Evolutionary conservation across 2,797 vertebrate genomes (phyloP), one percentile per base, ranked within the genome.

Genomic region (Hylomyscus alleni): DNA sequence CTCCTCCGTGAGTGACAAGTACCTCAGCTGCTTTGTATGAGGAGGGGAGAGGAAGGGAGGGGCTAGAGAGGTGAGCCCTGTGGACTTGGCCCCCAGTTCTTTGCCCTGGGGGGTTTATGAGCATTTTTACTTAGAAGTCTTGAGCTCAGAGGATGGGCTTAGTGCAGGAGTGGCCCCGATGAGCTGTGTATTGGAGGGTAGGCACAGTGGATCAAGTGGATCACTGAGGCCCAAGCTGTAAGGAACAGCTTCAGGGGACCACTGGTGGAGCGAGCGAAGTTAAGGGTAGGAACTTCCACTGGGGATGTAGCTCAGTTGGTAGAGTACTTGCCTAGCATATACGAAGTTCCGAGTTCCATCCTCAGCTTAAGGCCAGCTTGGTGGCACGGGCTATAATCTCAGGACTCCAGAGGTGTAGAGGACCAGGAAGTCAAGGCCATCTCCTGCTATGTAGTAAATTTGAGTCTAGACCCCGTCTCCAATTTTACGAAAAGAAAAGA

Each of bases 1-100:
- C 99, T 99, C 97, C 99, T 99, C 97, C 99, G 99, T 99, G 99
- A 99, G 99, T 99, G 90, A 78, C 54, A 0, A 60, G 80, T 31
- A 7, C 14, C 78, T 37, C 52, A 3, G 1, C 73, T 34, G 14
- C 52, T 47, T 14, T 20, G 44, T 3, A 19, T 20, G 52, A 6
- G 9, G n/a, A 20, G 19, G n/a, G 40, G 56, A 10, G 0, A 34
- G 54, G 13, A 10, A 10, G 52, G 60, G 13, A 24, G 67, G 73
- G 2, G 52, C 77, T 12, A 58, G 65, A 9, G 29, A 29, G 34
- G 44, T 0, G 40, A 26, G 37, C 73, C n/a, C 37, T 0, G 0
- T 1, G 31, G 10, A 9, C 0, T 0, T 6, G 67, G 62, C 20
- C 29, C 60, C 34, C 4, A 24, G 47, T 5, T 17, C 44, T 13